These are phyloP conservation scores for Mustela lutreola DNA, from an alignment of 2,113 vertebrate genomes.

Conservation along the genomic window DNA sequence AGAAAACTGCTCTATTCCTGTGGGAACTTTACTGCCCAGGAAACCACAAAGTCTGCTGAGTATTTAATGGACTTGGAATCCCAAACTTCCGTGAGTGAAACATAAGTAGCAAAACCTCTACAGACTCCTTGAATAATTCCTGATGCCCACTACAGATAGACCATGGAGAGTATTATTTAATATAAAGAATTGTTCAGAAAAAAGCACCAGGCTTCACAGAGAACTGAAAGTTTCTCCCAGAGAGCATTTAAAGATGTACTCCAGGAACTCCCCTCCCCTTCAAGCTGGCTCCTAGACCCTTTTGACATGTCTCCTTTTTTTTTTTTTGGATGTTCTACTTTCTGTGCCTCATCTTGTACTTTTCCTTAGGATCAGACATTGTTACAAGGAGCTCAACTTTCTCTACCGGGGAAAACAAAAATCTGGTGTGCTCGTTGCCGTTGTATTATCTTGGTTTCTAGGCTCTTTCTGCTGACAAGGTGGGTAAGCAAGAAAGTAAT, in stretches of 20 bases:
- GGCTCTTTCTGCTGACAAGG: neutral
- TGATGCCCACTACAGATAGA: neutral
- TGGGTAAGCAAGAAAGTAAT: neutral
- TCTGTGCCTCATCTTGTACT: neutral
- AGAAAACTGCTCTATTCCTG: neutral
- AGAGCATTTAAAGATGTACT: neutral
- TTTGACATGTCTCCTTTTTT: neutral
- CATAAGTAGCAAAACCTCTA: neutral
- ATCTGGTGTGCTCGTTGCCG: neutral
- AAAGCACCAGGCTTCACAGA: neutral
- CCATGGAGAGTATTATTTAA: neutral
- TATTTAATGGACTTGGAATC: neutral
- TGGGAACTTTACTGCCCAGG: neutral
- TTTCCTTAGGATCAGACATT: slow-evolving; percentile 13
- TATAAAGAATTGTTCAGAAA: neutral
- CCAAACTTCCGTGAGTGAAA: neutral
- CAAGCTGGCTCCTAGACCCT: neutral
- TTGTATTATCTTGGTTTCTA: neutral
- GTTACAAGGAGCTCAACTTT: neutral
- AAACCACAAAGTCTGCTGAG: neutral
- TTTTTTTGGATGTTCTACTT: neutral
- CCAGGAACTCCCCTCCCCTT: neutral
- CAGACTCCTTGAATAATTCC: neutral
- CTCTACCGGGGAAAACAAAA: neutral
- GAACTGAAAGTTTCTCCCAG: neutral